Conservation (phyloP, 1,140 invertebrate species). For the Eubasilissa regina region DNA sequence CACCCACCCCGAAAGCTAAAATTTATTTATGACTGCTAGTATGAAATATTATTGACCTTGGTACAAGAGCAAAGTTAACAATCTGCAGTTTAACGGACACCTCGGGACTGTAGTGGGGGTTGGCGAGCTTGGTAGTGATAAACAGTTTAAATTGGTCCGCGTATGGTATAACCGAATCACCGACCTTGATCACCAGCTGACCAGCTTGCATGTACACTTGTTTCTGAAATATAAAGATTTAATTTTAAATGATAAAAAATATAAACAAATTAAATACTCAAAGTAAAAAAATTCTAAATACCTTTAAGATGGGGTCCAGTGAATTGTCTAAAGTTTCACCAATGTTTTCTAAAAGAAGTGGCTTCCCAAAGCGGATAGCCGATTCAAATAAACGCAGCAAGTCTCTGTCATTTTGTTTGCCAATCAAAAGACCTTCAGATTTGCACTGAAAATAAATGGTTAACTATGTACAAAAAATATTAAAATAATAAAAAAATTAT, state of each 20-base stretch:
- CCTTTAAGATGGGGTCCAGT: constrained; percentile 85
- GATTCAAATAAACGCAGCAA: constrained; percentile 81
- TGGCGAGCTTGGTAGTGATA: constrained; percentile 91
- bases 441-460: constrained; percentile 76
- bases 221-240: constrained; percentile 73
- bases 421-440: constrained; percentile 72
- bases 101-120: constrained; percentile 92
- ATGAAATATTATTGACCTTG: constrained; percentile 66
- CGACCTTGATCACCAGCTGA: constrained; percentile 74
- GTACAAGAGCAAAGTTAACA: constrained; percentile 94
- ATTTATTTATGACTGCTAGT: too few relatives aligned
- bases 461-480: too few relatives aligned
- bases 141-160: constrained; percentile 85
- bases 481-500: too few relatives aligned
- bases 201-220: constrained; percentile 71
- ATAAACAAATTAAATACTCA: not conserved
- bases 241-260: not conserved
- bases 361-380: constrained; percentile 84
- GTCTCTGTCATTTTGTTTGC: constrained; percentile 80
- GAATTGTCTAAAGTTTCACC: constrained; percentile 88
- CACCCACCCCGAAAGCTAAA: too few relatives aligned
- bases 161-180: constrained; percentile 86
- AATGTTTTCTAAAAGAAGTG: constrained; percentile 88
- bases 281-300: constrained; percentile 67
- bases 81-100: constrained; percentile 91